Base-by-base conservation (phyloP, 2,888 invertebrate species). In the Zelleria hepariella region DNA sequence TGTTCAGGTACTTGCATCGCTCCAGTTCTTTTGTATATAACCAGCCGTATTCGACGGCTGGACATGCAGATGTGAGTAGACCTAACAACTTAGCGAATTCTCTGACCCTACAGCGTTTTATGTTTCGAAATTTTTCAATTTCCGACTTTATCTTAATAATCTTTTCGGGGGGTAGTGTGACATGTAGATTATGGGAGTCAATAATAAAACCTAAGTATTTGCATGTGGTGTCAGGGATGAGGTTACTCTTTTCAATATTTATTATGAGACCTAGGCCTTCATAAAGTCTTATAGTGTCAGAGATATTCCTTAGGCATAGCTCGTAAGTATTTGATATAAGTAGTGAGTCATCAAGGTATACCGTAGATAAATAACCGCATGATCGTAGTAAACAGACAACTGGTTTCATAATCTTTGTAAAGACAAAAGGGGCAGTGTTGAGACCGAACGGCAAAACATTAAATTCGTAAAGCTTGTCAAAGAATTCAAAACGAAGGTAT, bases 331-430 rank as follows among this genome's bases (percentile, higher is more conserved):
- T 26, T 4, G 26, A 26, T 26, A 26, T 26, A 26, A 26, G 26
- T 26, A 26, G 7, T 26, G 7, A 10, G 48, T 63, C 63, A 49
- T 63, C 62, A 18, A 63, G 24, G 27, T 60, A 63, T 8, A 63
- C 53, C 6, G 59, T 61, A 10, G 62, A 63, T 25, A 59, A 27
- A 49, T 48, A 58, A 15, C 61, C 61, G 32, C 32, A 21, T 15
- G 56, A 59, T 47, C 63, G 60, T 18, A 63, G 48, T 27, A 61
- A 32, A 20, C 21, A 27, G n/a, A 60, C 51, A 4, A 63, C 59
- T 18, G 62, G 62, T 59, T 61, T 61, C 48, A 61, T 48, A 27
- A 63, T 15, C 58, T 63, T 63, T 6, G 61, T 63, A 52, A 59
- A 63, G 7, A 61, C 58, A 27, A 27, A 60, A 6, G 61, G 61